Percentiles rank a stretch among this genome's conserved stretches.
Conservation (phyloP, 2,888 invertebrate species). For the Drosophila neonasuta region DNA sequence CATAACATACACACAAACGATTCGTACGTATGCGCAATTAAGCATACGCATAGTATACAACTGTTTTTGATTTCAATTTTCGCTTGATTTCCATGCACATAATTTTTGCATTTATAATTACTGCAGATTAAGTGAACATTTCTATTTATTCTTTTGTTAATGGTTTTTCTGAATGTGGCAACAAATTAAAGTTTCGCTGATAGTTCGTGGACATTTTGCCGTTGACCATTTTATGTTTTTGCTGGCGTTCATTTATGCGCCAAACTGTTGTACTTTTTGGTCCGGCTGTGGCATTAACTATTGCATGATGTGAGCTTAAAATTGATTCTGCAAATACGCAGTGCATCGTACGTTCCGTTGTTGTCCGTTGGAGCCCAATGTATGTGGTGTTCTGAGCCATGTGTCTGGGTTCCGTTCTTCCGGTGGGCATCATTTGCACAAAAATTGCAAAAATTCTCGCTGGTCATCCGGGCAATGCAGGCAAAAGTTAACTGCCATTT, state of each 20-base stretch:
- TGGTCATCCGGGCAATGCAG: slow-evolving; percentile 39
- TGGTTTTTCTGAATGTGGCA: slow-evolving; percentile 33
- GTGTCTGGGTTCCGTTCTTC: slow-evolving; percentile 59
- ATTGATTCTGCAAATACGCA: slow-evolving; percentile 64
- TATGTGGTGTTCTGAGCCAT: slow-evolving; percentile 56
- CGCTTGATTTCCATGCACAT: slow-evolving; percentile 35
- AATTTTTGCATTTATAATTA: slow-evolving; percentile 53
- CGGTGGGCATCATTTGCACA: slow-evolving; percentile 75
- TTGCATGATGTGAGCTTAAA: slow-evolving; percentile 64
- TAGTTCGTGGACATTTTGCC: slow-evolving; percentile 24
- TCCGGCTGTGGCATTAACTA: slow-evolving; percentile 55
- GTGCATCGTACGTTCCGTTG: slow-evolving; percentile 29
- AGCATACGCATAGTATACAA: neutral
- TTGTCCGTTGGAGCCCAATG: slow-evolving; percentile 18
- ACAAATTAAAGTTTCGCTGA: slow-evolving; percentile 42
- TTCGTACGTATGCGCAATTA: slow-evolving; percentile 1
- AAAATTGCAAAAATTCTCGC: slow-evolving; percentile 62
- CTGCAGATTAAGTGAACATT: slow-evolving; percentile 20
- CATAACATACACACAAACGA: neutral
- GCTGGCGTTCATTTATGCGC: slow-evolving; percentile 18
- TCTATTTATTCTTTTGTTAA: slow-evolving; percentile 8
- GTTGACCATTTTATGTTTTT: slow-evolving; percentile 27
- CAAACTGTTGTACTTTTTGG: slow-evolving; percentile 27
- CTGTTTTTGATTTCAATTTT: slow-evolving; percentile 33
- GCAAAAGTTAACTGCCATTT: slow-evolving; percentile 61